Evolutionary conservation across 2,888 invertebrate species (phyloP), one percentile per base, ranked within the genome.

Genomic region (Lycia hirtaria): DNA sequence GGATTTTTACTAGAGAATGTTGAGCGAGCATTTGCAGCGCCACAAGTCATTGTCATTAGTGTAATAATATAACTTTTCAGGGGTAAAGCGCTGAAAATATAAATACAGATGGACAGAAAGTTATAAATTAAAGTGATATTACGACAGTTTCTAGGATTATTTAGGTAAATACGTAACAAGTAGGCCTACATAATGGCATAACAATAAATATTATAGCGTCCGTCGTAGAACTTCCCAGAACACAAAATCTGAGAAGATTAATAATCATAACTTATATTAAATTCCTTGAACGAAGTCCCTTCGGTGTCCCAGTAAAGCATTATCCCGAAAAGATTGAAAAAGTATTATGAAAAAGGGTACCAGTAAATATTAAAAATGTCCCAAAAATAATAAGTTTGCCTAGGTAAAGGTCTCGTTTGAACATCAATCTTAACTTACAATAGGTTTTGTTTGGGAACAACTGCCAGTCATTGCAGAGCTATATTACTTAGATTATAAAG

Each of bases 331-430:
- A 43, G 30, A 20, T 33, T 43, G 43, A 52, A 52, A 52, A 52
- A 44, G 40, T 30, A 22, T 33, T 33, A 32, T 12, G 22, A 28
- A 49, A 41, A 44, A 28, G 44, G 44, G 44, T 52, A n/a, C n/a
- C n/a, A 26, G 19, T n/a, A 52, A 44, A 45, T 47, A 53, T 47
- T 53, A 53, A 54, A 52, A 43, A 54, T 48, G 41, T 54, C 47
- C 20, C 40, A 24, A 26, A 33, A 32, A 54, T 47, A 54, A 47
- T 54, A 54, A 33, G 9, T 32, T 48, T 10, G 32, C 17, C 47
- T 40, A 47, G 41, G 40, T 33, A 54, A 19, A 47, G 45, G 38
- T 41, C 54, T 33, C n/a, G 20, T 32, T 26, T 33, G 26, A 26
- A 47, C 41, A 48, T 48, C 47, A 54, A 48, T 54, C 54, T 47